These are phyloP conservation scores for Caenorhabditis wallacei DNA, from an alignment of 2,888 invertebrate species.

Conservation along the genomic window DNA sequence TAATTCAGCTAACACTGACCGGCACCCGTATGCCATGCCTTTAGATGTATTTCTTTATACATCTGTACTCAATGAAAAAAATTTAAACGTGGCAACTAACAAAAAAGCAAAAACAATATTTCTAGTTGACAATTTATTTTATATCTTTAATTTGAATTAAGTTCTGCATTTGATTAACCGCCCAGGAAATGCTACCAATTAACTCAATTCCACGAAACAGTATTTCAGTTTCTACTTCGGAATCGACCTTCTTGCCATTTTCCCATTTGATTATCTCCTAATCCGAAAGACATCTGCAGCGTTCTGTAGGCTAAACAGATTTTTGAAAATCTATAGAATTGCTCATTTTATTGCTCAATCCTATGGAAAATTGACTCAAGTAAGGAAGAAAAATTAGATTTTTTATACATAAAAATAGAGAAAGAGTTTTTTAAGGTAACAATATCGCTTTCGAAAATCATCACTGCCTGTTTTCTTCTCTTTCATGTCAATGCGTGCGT, in stretches of 20 bases:
- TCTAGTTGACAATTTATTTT: too few species aligned
- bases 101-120: too few species aligned
- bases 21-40: too few species aligned
- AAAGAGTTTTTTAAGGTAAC: slow-evolving; percentile 31
- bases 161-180: too few species aligned
- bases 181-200: too few species aligned
- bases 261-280: slow-evolving; percentile 61
- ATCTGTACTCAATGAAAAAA: too few species aligned
- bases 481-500: slow-evolving; percentile 80
- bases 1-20: too few species aligned
- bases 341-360: slow-evolving; percentile 65
- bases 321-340: slow-evolving; percentile 68
- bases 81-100: too few species aligned
- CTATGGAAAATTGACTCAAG: slow-evolving; percentile 59
- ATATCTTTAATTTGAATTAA: too few species aligned
- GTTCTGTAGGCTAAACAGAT: slow-evolving; percentile 65
- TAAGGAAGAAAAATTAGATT: background rate
- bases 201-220: too few species aligned
- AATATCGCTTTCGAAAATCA: slow-evolving; percentile 61
- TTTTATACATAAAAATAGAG: too few species aligned
- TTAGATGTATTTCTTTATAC: too few species aligned
- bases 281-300: slow-evolving; percentile 37
- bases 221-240: slow-evolving; percentile 54
- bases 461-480: slow-evolving; percentile 67
- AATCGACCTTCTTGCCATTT: slow-evolving; percentile 55